Base-by-base conservation (phyloP, 2,888 invertebrate species). In the Stenoptilia bipunctidactyla region DNA sequence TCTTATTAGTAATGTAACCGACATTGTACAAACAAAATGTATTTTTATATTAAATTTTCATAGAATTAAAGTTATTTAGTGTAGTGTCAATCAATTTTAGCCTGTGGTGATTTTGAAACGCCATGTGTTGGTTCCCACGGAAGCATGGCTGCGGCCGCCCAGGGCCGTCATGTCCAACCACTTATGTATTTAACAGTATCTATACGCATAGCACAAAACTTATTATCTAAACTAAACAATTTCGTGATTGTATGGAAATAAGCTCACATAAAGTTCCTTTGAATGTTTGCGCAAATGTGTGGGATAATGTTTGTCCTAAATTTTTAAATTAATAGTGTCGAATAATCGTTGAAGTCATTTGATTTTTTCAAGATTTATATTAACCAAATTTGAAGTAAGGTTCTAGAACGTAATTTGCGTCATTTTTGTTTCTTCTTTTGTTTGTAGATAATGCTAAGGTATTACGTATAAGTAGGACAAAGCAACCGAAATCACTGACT, bases 101-200 rank as follows among this genome's bases (percentile, higher is more conserved):
- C 76, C 76, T 59, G 67, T 66, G 75, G 74, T 76, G 67, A 65
- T 79, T 74, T 74, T 65, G 65, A 67, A 75, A 72, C 74, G 79
- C 77, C 82, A 82, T 67, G 68, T 79, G 83, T 60, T 47, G 53
- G 69, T 83, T 83, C 83, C 80, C 83, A 83, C 80, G 83, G 80
- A 82, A 83, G 82, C 80, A 66, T 61, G 57, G 58, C 66, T 67
- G 60, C 65, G 62, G 61, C 65, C 66, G 80, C 83, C 83, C 58
- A 55, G 66, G 79, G 83, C 82, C 62, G 74, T 82, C 82, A 83
- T 80, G 83, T 73, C 66, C 65, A 54, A 60, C 79, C 82, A 79
- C 80, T 83, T 83, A 83, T 69, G 72, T 74, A 72, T 77, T 82
- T 80, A 82, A 74, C 77, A 68, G 34, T 72, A 69, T 67, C 66